These are phyloP conservation scores for Hydrocynus forskahlii DNA, from an alignment of 2,797 vertebrate genomes.

Conservation along the genomic window DNA sequence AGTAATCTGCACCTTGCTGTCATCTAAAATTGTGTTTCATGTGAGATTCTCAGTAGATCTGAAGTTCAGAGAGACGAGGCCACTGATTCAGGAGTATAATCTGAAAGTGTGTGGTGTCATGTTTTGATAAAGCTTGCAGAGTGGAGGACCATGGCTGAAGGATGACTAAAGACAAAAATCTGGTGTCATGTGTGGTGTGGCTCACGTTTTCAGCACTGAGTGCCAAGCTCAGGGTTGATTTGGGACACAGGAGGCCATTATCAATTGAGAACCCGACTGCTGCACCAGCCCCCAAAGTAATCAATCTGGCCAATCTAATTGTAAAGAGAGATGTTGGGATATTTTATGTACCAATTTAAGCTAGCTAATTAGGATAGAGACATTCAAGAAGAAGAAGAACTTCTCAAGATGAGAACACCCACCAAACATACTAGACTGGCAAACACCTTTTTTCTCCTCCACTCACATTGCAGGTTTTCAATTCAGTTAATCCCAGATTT, in stretches of 20 bases:
- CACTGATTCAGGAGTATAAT: neutral
- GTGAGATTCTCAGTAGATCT: too few species aligned
- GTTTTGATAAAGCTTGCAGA: too few species aligned
- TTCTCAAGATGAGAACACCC: neutral
- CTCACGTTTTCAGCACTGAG: too few species aligned
- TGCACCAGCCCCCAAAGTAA: neutral
- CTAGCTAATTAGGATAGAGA: neutral
- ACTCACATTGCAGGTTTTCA: neutral
- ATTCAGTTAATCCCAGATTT: conserved; percentile 8
- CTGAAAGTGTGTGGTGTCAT: too few species aligned
- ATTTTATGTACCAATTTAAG: neutral
- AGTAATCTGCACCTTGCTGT: too few species aligned
- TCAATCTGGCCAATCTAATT: neutral
- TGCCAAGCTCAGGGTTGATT: neutral
- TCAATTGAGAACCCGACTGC: neutral
- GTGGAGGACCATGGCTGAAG: too few species aligned
- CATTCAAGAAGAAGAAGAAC: neutral
- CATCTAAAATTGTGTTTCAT: too few species aligned
- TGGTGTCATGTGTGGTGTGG: too few species aligned
- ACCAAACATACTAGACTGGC: neutral
- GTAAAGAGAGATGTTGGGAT: neutral
- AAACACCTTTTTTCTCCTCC: neutral
- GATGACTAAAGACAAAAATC: too few species aligned
- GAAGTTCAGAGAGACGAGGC: too few species aligned
- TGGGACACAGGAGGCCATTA: conserved; percentile 2